phyloP scores from a whole-genome alignment of 2,797 vertebrate species.

The Manis javanica region DNA sequence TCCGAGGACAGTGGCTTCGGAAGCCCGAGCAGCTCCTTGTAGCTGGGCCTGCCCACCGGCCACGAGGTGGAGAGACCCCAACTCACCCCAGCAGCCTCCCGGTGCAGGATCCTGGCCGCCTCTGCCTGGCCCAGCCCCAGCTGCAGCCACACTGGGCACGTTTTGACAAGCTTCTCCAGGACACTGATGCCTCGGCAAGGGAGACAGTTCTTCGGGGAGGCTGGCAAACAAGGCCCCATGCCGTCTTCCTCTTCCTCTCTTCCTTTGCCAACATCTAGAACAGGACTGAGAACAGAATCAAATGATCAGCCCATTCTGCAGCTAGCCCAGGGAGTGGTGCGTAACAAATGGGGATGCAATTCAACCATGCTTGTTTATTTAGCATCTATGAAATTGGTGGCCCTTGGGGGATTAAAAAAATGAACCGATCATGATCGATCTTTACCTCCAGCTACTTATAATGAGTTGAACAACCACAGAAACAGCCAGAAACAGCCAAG shows the following conservation, averaged over 20 bases:
- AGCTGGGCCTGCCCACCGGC: fast-evolving
- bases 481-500: no score
- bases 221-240: neutral
- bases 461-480: neutral
- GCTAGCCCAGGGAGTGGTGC: neutral
- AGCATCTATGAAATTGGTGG: neutral
- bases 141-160: constrained; percentile 93
- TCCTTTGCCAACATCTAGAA: constrained; percentile 67
- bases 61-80: neutral
- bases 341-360: fast-evolving
- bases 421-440: neutral
- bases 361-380: neutral
- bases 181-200: constrained; percentile 85
- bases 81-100: constrained; percentile 92
- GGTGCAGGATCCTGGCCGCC: constrained; percentile 86
- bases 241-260: constrained; percentile 65
- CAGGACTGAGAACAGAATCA: constrained; percentile 78
- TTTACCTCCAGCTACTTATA: neutral
- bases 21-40: neutral
- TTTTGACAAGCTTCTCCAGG: constrained; percentile 92
- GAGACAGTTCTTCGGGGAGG: constrained; percentile 70
- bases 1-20: neutral
- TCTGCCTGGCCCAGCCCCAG: constrained; percentile 87
- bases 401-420: neutral
- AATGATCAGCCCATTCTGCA: neutral